Evolutionary conservation across 2,888 invertebrate genomes (phyloP).

Genomic region (Lathronympha strigana): DNA sequence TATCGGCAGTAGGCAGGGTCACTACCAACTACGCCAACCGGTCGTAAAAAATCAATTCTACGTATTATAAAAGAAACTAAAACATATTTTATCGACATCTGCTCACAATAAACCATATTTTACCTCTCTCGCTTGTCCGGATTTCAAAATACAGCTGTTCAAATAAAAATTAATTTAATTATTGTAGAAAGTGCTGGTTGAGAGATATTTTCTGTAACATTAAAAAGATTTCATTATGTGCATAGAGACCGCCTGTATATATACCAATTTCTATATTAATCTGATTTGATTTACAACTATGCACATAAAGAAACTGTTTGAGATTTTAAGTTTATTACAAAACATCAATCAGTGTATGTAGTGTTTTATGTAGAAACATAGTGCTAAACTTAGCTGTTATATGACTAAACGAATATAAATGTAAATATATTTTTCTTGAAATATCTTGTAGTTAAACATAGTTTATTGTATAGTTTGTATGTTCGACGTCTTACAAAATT

Average conservation of each 20-base stretch:
- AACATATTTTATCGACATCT: no score
- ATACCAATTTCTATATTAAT: not conserved
- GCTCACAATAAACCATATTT: no score
- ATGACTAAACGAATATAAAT: slow-evolving; percentile 9
- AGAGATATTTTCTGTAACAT: not conserved
- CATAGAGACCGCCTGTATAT: slow-evolving; percentile 16
- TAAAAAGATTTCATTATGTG: slow-evolving; percentile 16
- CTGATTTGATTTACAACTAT: slow-evolving; percentile 18
- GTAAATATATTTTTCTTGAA: slow-evolving; percentile 18
- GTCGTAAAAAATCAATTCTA: no score
- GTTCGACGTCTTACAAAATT: slow-evolving; percentile 27
- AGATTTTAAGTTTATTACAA: slow-evolving; percentile 35
- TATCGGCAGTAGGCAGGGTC: no score
- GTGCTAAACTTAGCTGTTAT: slow-evolving; percentile 2
- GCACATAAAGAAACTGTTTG: slow-evolving; percentile 26
- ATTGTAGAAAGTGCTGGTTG: not conserved
- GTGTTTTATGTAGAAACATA: slow-evolving; percentile 9
- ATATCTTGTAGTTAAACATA: slow-evolving; percentile 19
- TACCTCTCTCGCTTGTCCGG: no score
- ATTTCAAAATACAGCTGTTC: no score
- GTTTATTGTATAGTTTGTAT: slow-evolving; percentile 28
- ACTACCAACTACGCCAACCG: no score
- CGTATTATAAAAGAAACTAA: no score
- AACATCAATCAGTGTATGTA: slow-evolving; percentile 30
- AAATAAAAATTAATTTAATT: not conserved